Conservation (phyloP, 2,888 invertebrate genomes). For the Drosophila bunnanda region DNA sequence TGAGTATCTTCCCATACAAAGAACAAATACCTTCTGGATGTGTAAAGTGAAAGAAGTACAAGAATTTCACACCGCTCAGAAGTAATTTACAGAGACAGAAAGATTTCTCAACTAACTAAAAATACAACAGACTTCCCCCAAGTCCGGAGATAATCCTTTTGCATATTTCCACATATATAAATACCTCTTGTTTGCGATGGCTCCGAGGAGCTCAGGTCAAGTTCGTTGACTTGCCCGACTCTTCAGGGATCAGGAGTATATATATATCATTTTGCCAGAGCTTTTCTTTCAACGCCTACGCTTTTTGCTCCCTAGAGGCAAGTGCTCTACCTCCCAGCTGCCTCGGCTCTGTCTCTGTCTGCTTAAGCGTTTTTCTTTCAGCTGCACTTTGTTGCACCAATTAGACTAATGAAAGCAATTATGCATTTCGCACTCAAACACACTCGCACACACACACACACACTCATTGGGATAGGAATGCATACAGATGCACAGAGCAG, state of each 20-base stretch:
- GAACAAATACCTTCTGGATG: not conserved
- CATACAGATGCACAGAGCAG: conserved; percentile 39
- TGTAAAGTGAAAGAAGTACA: not conserved
- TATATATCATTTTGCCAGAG: conserved; percentile 33
- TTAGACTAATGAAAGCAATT: conserved; percentile 78
- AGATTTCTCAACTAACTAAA: conserved; percentile 16
- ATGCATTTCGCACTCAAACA: conserved; percentile 68
- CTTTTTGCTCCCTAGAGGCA: conserved; percentile 25
- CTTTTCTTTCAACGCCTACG: conserved; percentile 45
- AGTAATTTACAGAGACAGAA: conserved; percentile 8
- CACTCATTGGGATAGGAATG: not conserved
- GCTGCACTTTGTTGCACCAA: conserved; percentile 58
- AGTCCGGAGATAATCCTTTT: conserved; percentile 14
- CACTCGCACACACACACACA: conserved; percentile 22
- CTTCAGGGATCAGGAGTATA: conserved; percentile 17
- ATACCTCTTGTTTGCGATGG: not conserved
- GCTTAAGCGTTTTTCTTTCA: conserved; percentile 50
- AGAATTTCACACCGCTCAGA: not conserved
- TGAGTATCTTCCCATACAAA: not conserved
- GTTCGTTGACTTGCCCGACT: conserved; percentile 39
- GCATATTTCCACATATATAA: conserved; percentile 4
- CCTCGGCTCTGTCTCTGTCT: conserved; percentile 18
- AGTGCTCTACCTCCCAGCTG: not conserved
- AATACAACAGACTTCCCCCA: conserved; percentile 11
- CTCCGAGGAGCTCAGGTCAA: conserved; percentile 23